These are phyloP conservation scores for Parazoanthus darwini DNA, from an alignment of 92 coral and sea anemone genomes.

Conservation along the genomic window DNA sequence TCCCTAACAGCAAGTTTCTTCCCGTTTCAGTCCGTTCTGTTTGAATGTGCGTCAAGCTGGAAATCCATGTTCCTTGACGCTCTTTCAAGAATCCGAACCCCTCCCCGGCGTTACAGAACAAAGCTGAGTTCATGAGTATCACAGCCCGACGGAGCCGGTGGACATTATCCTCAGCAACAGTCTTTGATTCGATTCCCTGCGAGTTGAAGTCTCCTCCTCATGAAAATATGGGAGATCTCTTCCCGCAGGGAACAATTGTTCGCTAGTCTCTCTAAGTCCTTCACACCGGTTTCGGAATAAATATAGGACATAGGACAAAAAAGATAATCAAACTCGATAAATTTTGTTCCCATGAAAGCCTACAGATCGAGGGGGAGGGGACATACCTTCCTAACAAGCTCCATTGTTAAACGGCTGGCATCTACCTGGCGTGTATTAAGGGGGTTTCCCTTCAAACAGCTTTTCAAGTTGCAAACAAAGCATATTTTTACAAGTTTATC, in stretches of 20 bases:
- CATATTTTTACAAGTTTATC: neutral
- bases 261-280: neutral
- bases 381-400: neutral
- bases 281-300: neutral
- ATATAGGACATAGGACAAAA: neutral
- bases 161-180: neutral
- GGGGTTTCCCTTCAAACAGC: neutral
- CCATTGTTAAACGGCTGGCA: neutral
- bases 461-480: neutral
- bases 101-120: neutral
- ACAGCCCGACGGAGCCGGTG: neutral
- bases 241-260: no score
- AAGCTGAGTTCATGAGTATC: neutral
- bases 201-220: no score
- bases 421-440: neutral
- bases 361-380: neutral
- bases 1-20: neutral
- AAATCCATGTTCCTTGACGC: no score
- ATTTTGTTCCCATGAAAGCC: neutral
- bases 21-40: neutral
- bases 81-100: no score
- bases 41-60: neutral
- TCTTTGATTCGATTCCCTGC: neutral
- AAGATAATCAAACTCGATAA: neutral
- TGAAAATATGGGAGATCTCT: no score